A percentile compares a stretch with the other conserved stretches of the same genome.
phyloP scores from a whole-genome alignment of 2,888 invertebrate species.

The Parnassius mnemosyne region DNA sequence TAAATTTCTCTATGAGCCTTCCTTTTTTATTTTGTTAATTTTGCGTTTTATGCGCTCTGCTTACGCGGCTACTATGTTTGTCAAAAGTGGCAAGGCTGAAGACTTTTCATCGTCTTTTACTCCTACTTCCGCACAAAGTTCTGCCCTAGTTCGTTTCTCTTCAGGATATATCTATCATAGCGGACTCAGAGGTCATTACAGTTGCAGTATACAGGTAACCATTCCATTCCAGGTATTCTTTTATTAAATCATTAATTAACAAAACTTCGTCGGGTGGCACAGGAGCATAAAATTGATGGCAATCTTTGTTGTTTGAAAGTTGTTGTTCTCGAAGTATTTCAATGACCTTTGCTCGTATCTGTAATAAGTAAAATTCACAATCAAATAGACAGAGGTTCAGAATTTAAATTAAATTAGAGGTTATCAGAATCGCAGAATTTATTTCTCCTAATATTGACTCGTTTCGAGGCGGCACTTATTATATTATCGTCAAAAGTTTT shows the following conservation, averaged over 20 bases:
- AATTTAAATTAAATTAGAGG: no score
- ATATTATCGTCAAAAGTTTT: no score
- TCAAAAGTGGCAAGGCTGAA: slow-evolving; percentile 71
- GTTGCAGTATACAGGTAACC: slow-evolving; percentile 84
- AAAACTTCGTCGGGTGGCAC: slow-evolving; percentile 57
- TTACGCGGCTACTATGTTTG: slow-evolving; percentile 77
- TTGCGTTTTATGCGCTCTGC: slow-evolving; percentile 72
- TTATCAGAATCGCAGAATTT: no score
- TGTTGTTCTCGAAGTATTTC: slow-evolving; percentile 59
- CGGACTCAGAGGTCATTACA: slow-evolving; percentile 75
- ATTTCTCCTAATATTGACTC: no score
- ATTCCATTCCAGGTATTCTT: slow-evolving; percentile 86
- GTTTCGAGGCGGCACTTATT: no score
- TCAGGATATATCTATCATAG: slow-evolving; percentile 54
- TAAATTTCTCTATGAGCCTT: slow-evolving; percentile 8
- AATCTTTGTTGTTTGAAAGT: slow-evolving; percentile 34
- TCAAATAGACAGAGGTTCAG: no score
- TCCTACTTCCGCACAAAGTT: slow-evolving; percentile 68
- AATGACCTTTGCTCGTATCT: slow-evolving; percentile 67
- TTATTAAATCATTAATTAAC: slow-evolving; percentile 83
- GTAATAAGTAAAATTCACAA: slow-evolving; percentile 24
- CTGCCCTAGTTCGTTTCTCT: slow-evolving; percentile 47
- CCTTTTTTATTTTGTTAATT: slow-evolving; percentile 56
- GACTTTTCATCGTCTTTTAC: slow-evolving; percentile 77
- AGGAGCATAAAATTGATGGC: slow-evolving; percentile 44